A percentile compares a stretch with the other conserved stretches of the same genome.
These are phyloP conservation scores for Megalonaias nervosa DNA, from an alignment of 1,140 invertebrate genomes.

Conservation along the genomic window DNA sequence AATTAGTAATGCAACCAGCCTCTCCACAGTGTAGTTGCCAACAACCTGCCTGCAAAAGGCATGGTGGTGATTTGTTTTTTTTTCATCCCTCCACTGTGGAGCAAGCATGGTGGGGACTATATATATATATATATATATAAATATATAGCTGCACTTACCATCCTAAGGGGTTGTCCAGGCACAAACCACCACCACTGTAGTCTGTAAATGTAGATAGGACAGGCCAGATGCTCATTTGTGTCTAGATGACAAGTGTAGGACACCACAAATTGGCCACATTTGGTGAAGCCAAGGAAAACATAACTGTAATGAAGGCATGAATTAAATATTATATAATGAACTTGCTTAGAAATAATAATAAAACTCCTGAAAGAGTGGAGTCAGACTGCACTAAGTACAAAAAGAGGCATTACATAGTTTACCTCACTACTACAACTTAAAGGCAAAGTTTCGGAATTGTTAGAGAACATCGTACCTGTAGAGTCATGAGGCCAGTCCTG, in stretches of 20 bases:
- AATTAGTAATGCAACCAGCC: no score
- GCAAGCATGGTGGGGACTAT: no score
- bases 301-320: conserved; percentile 74
- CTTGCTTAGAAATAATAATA: neutral
- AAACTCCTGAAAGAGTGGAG: neutral
- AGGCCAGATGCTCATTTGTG: conserved; percentile 73
- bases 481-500: no score
- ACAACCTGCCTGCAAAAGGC: no score
- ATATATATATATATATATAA: neutral
- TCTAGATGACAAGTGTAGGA: conserved; percentile 84
- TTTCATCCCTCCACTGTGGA: no score
- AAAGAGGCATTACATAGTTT: neutral
- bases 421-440: neutral
- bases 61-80: no score
- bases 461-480: neutral
- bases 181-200: conserved; percentile 83
- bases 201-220: conserved; percentile 73
- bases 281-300: conserved; percentile 93
- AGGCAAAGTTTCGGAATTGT: neutral
- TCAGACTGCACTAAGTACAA: neutral
- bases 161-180: conserved; percentile 76
- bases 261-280: conserved; percentile 92
- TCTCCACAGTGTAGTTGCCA: no score
- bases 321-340: neutral
- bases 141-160: conserved; percentile 70